Percentiles rank a stretch among this genome's conserved stretches.
phyloP scores from a whole-genome alignment of 2,888 invertebrate species.

The Amphiduros pacificus region DNA sequence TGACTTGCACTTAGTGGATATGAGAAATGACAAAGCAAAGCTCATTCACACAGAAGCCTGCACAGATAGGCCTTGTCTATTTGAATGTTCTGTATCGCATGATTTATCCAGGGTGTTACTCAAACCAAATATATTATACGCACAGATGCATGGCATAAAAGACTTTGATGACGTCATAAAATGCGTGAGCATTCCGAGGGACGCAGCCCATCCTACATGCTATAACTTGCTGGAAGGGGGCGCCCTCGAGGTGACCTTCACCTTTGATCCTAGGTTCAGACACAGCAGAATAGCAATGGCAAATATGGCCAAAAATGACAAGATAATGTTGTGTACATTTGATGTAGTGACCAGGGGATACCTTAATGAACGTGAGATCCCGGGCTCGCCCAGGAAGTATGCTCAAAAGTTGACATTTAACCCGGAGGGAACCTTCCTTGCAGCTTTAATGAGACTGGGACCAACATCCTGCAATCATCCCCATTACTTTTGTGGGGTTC shows the following conservation, averaged over 20 bases:
- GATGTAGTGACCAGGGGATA: neutral
- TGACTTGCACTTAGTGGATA: constrained; percentile 8
- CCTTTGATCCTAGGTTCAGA: constrained; percentile 10
- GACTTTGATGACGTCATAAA: neutral
- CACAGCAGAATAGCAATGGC: constrained; percentile 9
- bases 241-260: constrained; percentile 1
- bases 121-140: constrained; percentile 6
- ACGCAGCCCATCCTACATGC: neutral
- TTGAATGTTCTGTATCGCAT: constrained; percentile 5
- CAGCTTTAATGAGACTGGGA: neutral
- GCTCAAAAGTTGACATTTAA: constrained; percentile 9
- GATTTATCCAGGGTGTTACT: constrained; percentile 9
- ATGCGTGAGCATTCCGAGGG: neutral
- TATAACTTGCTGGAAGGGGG: constrained; percentile 7
- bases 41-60: constrained; percentile 2
- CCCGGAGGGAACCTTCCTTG: constrained; percentile 12
- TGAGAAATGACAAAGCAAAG: neutral
- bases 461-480: neutral
- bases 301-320: neutral
- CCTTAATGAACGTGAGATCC: neutral
- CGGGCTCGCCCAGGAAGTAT: neutral
- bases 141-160: neutral
- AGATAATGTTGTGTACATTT: constrained; percentile 2
- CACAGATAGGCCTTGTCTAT: neutral
- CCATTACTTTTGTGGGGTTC: no score